Base-by-base conservation (phyloP, 1,140 invertebrate species). In the Atta colombica region DNA sequence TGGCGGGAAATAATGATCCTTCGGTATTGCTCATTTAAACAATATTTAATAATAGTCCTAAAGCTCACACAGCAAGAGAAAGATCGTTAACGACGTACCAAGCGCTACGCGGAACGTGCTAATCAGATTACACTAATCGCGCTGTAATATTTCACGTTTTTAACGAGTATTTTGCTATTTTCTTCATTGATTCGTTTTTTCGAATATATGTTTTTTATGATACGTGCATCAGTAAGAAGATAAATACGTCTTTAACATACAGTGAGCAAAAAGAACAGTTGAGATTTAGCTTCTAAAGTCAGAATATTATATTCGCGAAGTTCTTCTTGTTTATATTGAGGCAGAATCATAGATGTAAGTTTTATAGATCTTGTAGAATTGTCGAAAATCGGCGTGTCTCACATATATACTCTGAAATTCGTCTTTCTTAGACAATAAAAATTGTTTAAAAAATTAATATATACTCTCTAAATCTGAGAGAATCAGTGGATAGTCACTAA, bases 31-130 rank as follows among this genome's bases (percentile, higher is more conserved):
- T 69, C 51, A 45, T 72, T 74, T 84, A 84, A 84, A 84, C 71
- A 84, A 75, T 75, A 84, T 84, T 84, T 84, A 84, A 84, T 84
- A 84, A 84, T 69, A 84, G 80, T 14, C 53, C 16, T 51, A 75
- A 75, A 71, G 25, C 58, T 25, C 39, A n/a, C 25, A 25, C 25
- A 39, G 80, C 18, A 35, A 31, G n/a, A 49, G 45, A 75, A 82
- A 58, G 51, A 61, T 63, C 55, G 18, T 84, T 84, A 84, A 84
- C 68, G 80, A 60, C 12, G 31, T 71, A 16, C 31, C 31, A 3
- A 58, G 53, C 35, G n/a, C 21, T 81, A 81, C n/a, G 31, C 51
- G 16, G 16, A 81, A 69, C 51, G 51, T 28, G 58, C 69, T 84
- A 84, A 84, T 75, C 80, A 49, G 80, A 82, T 39, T 72, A 49